phyloP scores from a whole-genome alignment of 1,140 invertebrate species.

The Drosophila funebris region DNA sequence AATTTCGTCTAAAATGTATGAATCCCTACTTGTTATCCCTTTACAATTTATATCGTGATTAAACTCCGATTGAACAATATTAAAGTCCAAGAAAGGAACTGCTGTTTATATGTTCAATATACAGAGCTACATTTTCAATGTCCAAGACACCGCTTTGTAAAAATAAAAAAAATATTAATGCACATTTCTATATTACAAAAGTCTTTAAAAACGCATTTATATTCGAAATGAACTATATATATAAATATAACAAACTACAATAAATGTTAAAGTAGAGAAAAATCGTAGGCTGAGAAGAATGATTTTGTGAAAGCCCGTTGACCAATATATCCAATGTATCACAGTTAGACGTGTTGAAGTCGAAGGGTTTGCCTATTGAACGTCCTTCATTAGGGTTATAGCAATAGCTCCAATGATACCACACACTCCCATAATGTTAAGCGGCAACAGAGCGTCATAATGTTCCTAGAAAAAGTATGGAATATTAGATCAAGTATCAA shows the following conservation, averaged over 20 bases:
- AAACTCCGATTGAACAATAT: no score
- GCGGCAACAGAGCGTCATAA: conserved; percentile 85
- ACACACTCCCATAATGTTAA: conserved; percentile 86
- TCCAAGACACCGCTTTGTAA: no score
- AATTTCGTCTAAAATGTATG: no score
- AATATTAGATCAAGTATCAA: background rate
- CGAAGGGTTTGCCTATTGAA: conserved; percentile 32
- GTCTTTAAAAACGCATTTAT: conserved; percentile 27
- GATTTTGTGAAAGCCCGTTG: conserved; percentile 43
- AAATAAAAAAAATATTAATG: background rate
- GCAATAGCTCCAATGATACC: conserved; percentile 87
- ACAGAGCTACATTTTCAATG: no score
- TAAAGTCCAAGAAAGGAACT: no score
- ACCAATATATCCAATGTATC: conserved; percentile 64
- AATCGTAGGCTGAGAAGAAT: conserved; percentile 34
- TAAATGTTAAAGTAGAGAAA: conserved; percentile 17
- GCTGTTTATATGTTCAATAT: no score
- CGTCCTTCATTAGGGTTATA: conserved; percentile 85
- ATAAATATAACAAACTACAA: conserved; percentile 38
- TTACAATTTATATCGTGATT: no score
- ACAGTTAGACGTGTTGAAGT: conserved; percentile 56
- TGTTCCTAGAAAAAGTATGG: conserved; percentile 58
- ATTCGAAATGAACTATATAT: conserved; percentile 47
- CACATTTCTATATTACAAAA: background rate
- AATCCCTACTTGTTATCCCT: no score